A percentile compares a stretch with the other conserved stretches of the same genome.
Evolutionary conservation across 1,140 invertebrate species (phyloP).

Genomic region (Coptotermes formosanus): DNA sequence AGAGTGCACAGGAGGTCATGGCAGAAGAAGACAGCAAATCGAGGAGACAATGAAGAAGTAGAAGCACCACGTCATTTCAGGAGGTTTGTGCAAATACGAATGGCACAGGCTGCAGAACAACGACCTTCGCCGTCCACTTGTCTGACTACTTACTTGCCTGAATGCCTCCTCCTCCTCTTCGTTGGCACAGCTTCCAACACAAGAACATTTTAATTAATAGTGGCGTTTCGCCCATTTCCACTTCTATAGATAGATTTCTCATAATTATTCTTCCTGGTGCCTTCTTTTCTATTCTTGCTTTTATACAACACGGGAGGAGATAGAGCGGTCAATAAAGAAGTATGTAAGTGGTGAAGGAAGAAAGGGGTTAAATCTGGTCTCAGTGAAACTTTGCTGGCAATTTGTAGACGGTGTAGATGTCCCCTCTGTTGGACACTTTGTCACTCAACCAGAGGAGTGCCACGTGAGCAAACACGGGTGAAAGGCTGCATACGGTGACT

Average conservation of each 20-base stretch:
- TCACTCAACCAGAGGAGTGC: background rate
- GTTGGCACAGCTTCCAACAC: background rate
- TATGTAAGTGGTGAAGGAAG: background rate
- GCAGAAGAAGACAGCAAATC: background rate
- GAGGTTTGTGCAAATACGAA: slow-evolving; percentile 15
- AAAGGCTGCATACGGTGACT: no score
- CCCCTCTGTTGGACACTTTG: no score
- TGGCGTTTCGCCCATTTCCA: background rate
- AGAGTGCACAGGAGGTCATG: background rate
- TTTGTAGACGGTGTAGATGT: background rate
- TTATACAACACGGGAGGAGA: background rate
- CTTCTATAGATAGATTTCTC: slow-evolving; percentile 26
- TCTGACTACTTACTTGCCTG: background rate
- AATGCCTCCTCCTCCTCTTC: background rate
- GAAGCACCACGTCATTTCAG: background rate
- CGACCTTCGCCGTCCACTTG: slow-evolving; percentile 2
- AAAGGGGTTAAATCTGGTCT: background rate
- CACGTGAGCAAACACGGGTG: no score
- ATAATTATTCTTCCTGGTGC: background rate
- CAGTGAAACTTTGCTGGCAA: background rate
- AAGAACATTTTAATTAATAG: slow-evolving; percentile 29
- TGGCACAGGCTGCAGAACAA: background rate
- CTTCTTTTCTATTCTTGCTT: background rate
- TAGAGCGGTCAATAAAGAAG: background rate
- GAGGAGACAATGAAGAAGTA: background rate